These are phyloP conservation scores for Clamator glandarius DNA, from an alignment of 2,797 vertebrate genomes.

Conservation along the genomic window DNA sequence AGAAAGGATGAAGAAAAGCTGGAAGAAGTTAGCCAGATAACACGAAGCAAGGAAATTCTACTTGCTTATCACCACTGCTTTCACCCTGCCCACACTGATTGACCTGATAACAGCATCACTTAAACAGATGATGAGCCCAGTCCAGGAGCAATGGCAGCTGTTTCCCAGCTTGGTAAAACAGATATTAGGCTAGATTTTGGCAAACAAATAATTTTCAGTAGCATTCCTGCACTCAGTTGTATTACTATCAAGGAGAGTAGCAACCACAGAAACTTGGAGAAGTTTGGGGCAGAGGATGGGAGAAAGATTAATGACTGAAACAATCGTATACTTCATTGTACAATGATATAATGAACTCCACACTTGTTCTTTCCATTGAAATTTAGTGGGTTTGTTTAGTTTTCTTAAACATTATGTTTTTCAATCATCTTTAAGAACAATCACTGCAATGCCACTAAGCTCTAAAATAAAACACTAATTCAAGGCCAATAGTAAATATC, in stretches of 20 bases:
- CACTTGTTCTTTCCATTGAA: background rate
- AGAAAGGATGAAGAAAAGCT: background rate
- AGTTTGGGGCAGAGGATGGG: background rate
- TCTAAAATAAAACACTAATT: background rate
- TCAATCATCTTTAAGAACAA: too few species aligned
- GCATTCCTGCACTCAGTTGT: background rate
- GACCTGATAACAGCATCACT: background rate
- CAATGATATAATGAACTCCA: background rate
- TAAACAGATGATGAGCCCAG: background rate
- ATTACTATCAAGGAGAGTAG: background rate
- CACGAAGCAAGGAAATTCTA: background rate
- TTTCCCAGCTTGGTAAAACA: background rate
- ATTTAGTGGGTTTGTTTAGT: background rate
- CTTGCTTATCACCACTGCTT: background rate
- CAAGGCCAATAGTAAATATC: background rate
- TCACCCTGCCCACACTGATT: background rate
- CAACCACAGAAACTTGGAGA: background rate
- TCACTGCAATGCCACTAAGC: too few species aligned
- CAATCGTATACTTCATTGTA: background rate
- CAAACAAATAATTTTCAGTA: background rate
- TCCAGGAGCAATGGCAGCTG: background rate
- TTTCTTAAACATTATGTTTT: too few species aligned
- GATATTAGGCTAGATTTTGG: background rate
- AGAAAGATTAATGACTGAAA: background rate
- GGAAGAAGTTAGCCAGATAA: background rate